These are phyloP conservation scores for Lutraria lutraria DNA, from an alignment of 2,888 invertebrate species.

Conservation along the genomic window DNA sequence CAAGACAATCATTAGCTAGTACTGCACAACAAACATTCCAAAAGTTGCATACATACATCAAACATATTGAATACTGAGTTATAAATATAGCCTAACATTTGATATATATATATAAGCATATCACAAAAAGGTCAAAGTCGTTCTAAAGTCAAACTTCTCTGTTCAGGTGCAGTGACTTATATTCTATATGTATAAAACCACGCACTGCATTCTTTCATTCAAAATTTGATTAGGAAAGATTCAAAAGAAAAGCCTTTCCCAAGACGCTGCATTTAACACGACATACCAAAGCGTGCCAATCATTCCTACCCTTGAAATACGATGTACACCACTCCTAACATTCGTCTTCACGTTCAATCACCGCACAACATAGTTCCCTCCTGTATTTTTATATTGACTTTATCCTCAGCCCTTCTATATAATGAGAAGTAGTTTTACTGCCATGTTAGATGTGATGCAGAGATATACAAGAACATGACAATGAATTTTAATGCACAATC, in stretches of 20 bases:
- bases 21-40: not conserved
- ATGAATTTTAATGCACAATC: not conserved
- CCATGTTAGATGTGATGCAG: not conserved
- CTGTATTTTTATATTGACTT: too few species aligned
- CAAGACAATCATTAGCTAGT: not conserved
- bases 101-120: not conserved
- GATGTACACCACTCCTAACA: too few species aligned
- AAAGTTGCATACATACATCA: not conserved
- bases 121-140: constrained; percentile 16
- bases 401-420: not conserved
- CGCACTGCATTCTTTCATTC: not conserved
- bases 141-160: not conserved
- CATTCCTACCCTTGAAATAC: too few species aligned
- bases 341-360: too few species aligned
- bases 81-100: constrained; percentile 1
- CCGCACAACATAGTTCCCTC: too few species aligned
- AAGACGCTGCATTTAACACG: not conserved
- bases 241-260: not conserved
- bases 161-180: not conserved
- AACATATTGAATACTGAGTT: not conserved
- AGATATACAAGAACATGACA: not conserved
- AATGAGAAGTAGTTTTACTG: not conserved
- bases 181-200: too few species aligned
- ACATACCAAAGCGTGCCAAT: not conserved
- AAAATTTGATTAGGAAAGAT: not conserved